A percentile compares a stretch with the other conserved stretches of the same genome.
phyloP scores from a whole-genome alignment of 1,140 invertebrate genomes.

The Cyclargus thomasi region DNA sequence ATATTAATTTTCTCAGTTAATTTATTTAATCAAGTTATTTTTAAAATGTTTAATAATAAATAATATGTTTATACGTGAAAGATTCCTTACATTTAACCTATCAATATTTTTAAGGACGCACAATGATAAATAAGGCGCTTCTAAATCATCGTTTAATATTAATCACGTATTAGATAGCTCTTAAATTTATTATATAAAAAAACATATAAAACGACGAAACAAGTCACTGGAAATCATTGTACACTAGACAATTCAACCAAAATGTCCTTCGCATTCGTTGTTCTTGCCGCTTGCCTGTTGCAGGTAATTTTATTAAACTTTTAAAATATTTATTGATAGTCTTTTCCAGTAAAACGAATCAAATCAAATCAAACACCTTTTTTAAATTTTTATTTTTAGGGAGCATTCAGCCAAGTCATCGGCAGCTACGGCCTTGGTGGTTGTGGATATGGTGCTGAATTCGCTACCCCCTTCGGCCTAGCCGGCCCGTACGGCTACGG shows the following conservation, averaged over 20 bases:
- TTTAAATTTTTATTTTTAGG: background rate
- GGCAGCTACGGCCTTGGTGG: background rate
- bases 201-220: background rate
- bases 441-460: background rate
- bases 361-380: background rate
- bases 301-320: background rate
- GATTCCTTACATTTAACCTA: background rate
- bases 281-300: slow-evolving; percentile 7
- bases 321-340: background rate
- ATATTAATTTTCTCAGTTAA: too few relatives aligned
- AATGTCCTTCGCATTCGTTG: background rate
- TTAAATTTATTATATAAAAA: background rate
- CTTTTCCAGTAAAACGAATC: too few relatives aligned
- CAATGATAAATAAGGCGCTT: background rate
- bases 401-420: slow-evolving; percentile 7
- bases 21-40: too few relatives aligned
- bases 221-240: background rate
- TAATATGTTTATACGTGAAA: too few relatives aligned
- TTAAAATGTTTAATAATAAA: too few relatives aligned
- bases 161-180: background rate
- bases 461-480: background rate
- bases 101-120: background rate
- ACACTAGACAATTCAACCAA: slow-evolving; percentile 5
- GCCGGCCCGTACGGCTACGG: slow-evolving; percentile 4
- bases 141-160: background rate